Evolutionary conservation across 2,797 vertebrate genomes (phyloP), one percentile per base, ranked within the genome.

Genomic region (Premnoplex brunnescens): DNA sequence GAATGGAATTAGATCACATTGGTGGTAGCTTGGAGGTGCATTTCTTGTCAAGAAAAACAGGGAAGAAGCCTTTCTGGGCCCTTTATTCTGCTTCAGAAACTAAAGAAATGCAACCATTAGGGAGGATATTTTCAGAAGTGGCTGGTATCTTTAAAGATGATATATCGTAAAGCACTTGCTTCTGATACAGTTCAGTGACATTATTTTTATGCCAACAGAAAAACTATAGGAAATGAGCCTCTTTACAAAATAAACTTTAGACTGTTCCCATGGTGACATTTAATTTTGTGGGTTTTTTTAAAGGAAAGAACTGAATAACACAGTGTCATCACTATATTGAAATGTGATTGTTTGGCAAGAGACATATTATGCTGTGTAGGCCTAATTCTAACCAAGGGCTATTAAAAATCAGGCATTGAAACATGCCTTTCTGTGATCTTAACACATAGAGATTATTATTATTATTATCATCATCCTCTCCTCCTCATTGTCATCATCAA

Each of bases 171-270:
- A 93, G 69, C 82, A 69, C 91, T 96, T 94, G 82, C 64, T 80
- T 90, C 81, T 96, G 91, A 73, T 60, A 55, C 71, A 89, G 89
- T 97, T 94, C 88, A 95, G 80, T 89, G 91, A 85, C 93, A 43
- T 69, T 69, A 89, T 93, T 95, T 95, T 88, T 85, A 91, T 94
- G 91, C 89, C 91, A 95, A 83, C 79, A 93, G 58, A 91, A 93
- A 81, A 93, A 51, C 85, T 91, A 32, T 82, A 90, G 93, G 93
- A 95, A 93, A 79, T 60, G 54, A 90, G 56, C 71, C 67, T 90
- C 59, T 79, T 94, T 88, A 71, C 77, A 93, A 95, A 96, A 92
- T 95, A 92, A 92, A 88, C 85, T 96, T 96, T 37, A 94, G 91
- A 79, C 66, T 85, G 94, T 95, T 92, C 93, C 94, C 82, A 96